A percentile compares a stretch with the other conserved stretches of the same genome.
Evolutionary conservation across 2,113 vertebrate species (phyloP).

Genomic region (Petromus typicus): DNA sequence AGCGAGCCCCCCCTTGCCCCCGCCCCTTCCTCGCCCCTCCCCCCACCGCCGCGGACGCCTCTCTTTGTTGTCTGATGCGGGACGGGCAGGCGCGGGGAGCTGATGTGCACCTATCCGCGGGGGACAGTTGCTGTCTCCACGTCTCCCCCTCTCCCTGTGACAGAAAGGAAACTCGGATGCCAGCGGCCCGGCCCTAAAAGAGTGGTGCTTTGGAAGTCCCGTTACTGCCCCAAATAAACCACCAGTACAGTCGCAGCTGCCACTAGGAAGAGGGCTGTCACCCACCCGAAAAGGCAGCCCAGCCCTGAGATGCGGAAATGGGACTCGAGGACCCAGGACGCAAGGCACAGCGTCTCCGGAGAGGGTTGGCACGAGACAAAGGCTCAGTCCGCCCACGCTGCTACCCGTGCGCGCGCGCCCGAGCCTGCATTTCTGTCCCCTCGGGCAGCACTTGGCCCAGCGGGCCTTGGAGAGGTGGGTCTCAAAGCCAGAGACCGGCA

Average conservation of each 20-base stretch:
- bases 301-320: not conserved
- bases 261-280: not conserved
- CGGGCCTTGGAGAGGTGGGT: not conserved
- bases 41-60: constrained; percentile 72
- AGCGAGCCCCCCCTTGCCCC: constrained; percentile 1
- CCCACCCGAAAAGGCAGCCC: not conserved
- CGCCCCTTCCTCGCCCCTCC: constrained; percentile 40
- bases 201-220: constrained; percentile 67
- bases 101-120: not conserved
- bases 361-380: constrained; percentile 66
- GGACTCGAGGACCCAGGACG: not conserved
- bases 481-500: not conserved
- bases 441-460: not conserved
- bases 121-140: not conserved
- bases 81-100: constrained; percentile 76
- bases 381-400: constrained; percentile 51
- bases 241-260: not conserved
- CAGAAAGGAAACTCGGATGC: not conserved
- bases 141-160: not conserved
- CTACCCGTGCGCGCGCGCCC: constrained; percentile 34
- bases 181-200: not conserved
- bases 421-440: not conserved
- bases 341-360: not conserved
- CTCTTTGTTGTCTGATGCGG: constrained; percentile 91
- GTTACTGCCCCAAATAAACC: constrained; percentile 65